phyloP scores from a whole-genome alignment of 2,888 invertebrate species.

The Ormyrus labotus region DNA sequence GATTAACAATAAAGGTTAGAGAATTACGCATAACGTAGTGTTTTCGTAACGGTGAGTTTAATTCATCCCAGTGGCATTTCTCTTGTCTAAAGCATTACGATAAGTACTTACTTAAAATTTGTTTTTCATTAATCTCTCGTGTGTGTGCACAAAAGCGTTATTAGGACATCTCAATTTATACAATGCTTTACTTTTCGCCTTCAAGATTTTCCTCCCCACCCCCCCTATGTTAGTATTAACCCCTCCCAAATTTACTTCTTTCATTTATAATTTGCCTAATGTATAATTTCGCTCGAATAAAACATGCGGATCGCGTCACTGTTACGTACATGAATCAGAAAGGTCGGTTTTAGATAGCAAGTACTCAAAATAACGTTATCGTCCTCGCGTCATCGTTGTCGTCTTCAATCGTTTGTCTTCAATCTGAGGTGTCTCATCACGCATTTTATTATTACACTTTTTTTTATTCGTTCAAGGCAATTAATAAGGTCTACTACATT shows the following conservation, averaged over 20 bases:
- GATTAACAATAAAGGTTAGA: slow-evolving; percentile 61
- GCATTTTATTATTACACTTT: slow-evolving; percentile 29
- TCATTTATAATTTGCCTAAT: slow-evolving; percentile 38
- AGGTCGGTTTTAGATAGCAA: slow-evolving; percentile 46
- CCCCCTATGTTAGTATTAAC: slow-evolving; percentile 23
- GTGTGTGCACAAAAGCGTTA: slow-evolving; percentile 62
- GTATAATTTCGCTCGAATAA: slow-evolving; percentile 53
- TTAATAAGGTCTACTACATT: slow-evolving; percentile 57
- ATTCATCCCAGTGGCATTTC: slow-evolving; percentile 56
- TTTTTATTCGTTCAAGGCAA: slow-evolving; percentile 51
- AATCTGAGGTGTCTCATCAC: slow-evolving; percentile 50
- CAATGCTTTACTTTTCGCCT: slow-evolving; percentile 58
- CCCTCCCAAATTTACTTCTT: slow-evolving; percentile 33
- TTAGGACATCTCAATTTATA: slow-evolving; percentile 60
- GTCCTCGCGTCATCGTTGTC: slow-evolving; percentile 55
- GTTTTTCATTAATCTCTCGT: slow-evolving; percentile 60
- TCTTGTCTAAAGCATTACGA: slow-evolving; percentile 60
- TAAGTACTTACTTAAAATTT: slow-evolving; percentile 59
- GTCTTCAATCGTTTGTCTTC: slow-evolving; percentile 29
- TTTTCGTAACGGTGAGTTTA: slow-evolving; percentile 60
- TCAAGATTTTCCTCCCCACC: slow-evolving; percentile 39
- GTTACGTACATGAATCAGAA: slow-evolving; percentile 45
- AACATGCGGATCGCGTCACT: slow-evolving; percentile 47
- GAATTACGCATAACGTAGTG: slow-evolving; percentile 62
- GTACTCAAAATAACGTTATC: slow-evolving; percentile 55